These are phyloP conservation scores for Branchellion lobata DNA, from an alignment of 2,888 invertebrate species.

Conservation along the genomic window DNA sequence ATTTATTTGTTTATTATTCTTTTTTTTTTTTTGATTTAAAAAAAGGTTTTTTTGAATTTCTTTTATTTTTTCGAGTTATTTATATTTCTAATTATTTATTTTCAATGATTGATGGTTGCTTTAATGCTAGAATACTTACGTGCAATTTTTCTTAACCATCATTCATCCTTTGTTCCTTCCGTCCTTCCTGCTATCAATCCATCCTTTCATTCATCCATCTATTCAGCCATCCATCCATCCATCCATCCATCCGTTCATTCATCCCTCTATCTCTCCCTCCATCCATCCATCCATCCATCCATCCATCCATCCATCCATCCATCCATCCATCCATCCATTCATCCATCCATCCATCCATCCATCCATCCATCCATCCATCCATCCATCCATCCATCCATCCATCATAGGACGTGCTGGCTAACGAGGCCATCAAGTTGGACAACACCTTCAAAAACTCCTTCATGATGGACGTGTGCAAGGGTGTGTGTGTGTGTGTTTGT, in stretches of 20 bases:
- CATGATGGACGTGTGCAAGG: slow-evolving; percentile 59
- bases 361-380: not conserved
- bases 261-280: not conserved
- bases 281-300: not conserved
- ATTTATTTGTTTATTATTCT: not conserved
- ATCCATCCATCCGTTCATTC: too few relatives aligned
- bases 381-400: not conserved
- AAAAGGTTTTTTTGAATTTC: too few relatives aligned
- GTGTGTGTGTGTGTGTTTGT: slow-evolving; percentile 58
- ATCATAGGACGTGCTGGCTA: slow-evolving; percentile 58
- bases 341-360: not conserved
- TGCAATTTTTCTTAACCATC: too few relatives aligned
- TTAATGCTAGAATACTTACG: too few relatives aligned
- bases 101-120: too few relatives aligned
- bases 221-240: too few relatives aligned
- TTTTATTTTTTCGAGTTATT: too few relatives aligned
- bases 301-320: not conserved
- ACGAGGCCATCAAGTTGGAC: slow-evolving; percentile 59
- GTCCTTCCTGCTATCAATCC: too few relatives aligned
- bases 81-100: too few relatives aligned
- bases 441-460: slow-evolving; percentile 59
- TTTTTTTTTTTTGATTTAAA: not conserved
- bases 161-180: too few relatives aligned
- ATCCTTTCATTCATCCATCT: too few relatives aligned
- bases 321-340: not conserved